Conservation (phyloP, 2,888 invertebrate genomes). For the Tenodera sinensis region DNA sequence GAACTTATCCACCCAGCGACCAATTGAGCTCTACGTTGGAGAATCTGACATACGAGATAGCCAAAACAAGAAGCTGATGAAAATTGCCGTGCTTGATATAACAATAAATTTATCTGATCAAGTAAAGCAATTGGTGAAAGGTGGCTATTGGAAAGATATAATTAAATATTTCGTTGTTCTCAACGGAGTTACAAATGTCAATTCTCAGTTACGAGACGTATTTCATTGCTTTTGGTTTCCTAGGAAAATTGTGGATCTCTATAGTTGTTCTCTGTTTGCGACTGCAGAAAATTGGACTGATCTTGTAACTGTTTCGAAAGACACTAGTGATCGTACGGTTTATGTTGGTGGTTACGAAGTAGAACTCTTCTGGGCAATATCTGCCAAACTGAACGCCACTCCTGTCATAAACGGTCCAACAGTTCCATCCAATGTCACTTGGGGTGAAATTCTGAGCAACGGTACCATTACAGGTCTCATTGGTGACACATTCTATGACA, state of each 20-base stretch:
- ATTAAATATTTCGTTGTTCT: neutral
- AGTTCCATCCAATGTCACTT: neutral
- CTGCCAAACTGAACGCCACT: neutral
- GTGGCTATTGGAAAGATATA: neutral
- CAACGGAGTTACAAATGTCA: neutral
- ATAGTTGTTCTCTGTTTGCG: neutral
- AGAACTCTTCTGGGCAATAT: neutral
- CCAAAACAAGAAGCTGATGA: neutral
- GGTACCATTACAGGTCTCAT: neutral
- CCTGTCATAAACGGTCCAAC: neutral
- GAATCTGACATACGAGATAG: neutral
- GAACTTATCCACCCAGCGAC: neutral
- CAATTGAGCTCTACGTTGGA: neutral
- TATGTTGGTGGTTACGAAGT: neutral
- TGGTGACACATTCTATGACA: neutral
- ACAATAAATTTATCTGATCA: neutral
- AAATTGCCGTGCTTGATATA: neutral
- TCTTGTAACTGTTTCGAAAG: neutral
- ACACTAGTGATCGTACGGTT: neutral
- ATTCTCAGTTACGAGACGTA: neutral
- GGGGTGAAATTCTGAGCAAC: neutral
- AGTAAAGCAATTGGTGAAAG: neutral
- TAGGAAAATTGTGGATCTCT: neutral
- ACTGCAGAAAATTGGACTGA: neutral
- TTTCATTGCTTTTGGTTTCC: neutral